Evolutionary conservation across 2,888 invertebrate species (phyloP).

Genomic region (Macropis europaea): DNA sequence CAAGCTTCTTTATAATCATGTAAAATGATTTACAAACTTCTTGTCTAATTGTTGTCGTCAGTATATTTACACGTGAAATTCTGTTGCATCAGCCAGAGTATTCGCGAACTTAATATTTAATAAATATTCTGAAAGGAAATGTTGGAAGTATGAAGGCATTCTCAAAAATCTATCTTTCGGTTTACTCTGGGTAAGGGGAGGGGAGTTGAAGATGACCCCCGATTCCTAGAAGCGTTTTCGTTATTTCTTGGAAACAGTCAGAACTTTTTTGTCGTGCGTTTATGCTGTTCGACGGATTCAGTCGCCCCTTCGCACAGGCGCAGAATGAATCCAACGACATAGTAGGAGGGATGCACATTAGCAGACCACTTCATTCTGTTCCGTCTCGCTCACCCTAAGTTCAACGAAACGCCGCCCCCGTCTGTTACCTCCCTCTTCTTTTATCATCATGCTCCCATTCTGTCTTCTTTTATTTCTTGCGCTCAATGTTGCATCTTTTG

Average conservation of each 20-base stretch:
- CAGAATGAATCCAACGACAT: conserved; percentile 4
- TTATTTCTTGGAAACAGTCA: conserved; percentile 43
- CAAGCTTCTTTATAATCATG: too few relatives aligned
- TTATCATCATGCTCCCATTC: not conserved
- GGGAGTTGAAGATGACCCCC: conserved; percentile 4
- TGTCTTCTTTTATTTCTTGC: not conserved
- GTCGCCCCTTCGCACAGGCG: conserved; percentile 38
- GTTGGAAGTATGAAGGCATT: conserved; percentile 8
- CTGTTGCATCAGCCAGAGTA: too few relatives aligned
- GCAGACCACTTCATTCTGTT: not conserved
- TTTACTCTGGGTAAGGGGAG: not conserved
- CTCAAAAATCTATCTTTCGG: conserved; percentile 22
- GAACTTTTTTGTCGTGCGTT: conserved; percentile 25
- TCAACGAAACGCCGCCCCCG: not conserved
- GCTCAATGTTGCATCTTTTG: conserved; percentile 1
- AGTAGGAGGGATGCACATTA: conserved; percentile 11
- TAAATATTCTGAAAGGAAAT: not conserved
- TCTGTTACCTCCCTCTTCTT: not conserved
- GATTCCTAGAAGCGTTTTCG: conserved; percentile 47
- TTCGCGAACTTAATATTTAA: not conserved
- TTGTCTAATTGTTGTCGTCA: too few relatives aligned
- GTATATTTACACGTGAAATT: not conserved
- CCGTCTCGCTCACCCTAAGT: not conserved
- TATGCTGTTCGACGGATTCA: conserved; percentile 20
- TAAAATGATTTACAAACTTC: too few relatives aligned